Conservation (phyloP, 2,113 vertebrate genomes). For the Psettodes erumei region DNA sequence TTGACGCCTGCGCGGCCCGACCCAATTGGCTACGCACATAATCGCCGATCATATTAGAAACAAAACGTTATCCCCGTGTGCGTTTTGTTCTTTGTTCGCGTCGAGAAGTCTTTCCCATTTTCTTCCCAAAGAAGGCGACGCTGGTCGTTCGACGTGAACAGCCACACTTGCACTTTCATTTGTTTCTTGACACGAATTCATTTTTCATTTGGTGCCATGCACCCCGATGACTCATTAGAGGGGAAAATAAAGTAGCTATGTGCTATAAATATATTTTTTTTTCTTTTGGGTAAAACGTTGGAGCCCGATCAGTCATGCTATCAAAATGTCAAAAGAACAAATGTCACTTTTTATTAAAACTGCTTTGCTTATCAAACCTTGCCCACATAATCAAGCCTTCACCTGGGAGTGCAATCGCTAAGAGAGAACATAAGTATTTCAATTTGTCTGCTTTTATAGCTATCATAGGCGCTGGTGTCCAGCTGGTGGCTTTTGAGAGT, state of each 20-base stretch:
- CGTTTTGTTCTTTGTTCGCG: too few relatives aligned
- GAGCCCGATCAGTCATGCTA: too few relatives aligned
- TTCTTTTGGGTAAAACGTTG: too few relatives aligned
- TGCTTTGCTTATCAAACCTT: background rate
- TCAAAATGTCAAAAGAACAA: too few relatives aligned
- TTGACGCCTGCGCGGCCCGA: conserved; percentile 18
- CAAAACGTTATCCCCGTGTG: background rate
- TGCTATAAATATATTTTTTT: too few relatives aligned
- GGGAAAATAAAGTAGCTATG: background rate
- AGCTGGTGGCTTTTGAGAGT: conserved; percentile 23
- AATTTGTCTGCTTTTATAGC: conserved; percentile 4
- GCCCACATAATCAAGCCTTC: background rate
- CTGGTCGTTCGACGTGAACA: background rate
- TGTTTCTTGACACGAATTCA: background rate
- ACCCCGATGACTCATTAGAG: background rate
- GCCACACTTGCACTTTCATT: background rate
- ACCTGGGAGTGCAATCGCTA: too few relatives aligned
- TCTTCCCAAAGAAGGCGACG: background rate
- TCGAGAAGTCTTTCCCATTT: background rate
- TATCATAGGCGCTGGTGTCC: background rate
- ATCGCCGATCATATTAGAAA: conserved; percentile 29
- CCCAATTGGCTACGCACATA: conserved; percentile 1
- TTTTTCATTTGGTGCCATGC: background rate
- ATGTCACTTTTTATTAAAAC: too few relatives aligned
- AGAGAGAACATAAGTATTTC: background rate